These are phyloP conservation scores for Typhlichthys subterraneus DNA, from an alignment of 2,797 vertebrate species.

Conservation along the genomic window DNA sequence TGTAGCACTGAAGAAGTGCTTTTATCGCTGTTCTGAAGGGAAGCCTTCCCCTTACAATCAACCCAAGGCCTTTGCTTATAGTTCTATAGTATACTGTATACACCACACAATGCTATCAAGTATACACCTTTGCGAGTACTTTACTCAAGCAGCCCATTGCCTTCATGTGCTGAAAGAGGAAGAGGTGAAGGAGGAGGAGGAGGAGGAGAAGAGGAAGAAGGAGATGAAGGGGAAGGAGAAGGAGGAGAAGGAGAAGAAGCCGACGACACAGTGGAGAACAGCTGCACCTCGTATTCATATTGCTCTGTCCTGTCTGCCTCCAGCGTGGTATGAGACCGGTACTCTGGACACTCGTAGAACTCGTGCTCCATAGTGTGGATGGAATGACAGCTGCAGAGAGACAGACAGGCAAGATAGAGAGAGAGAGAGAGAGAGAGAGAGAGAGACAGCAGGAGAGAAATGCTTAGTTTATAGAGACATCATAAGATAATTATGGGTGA, in stretches of 20 bases:
- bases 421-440: background rate
- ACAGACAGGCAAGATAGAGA: background rate
- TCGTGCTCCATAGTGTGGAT: conserved; percentile 93
- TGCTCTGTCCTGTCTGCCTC: conserved; percentile 89
- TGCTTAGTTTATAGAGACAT: background rate
- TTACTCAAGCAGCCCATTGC: too few relatives aligned
- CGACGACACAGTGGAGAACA: background rate
- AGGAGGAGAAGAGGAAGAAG: background rate
- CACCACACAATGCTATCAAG: too few relatives aligned
- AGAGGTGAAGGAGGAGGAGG: background rate
- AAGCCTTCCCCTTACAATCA: too few relatives aligned
- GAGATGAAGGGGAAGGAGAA: background rate
- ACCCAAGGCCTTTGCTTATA: too few relatives aligned
- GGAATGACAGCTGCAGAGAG: conserved; percentile 86
- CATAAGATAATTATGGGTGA: too few relatives aligned
- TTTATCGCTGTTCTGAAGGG: too few relatives aligned
- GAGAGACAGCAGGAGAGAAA: background rate
- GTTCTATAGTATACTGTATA: too few relatives aligned
- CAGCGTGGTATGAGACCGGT: conserved; percentile 84
- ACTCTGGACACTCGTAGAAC: conserved; percentile 93
- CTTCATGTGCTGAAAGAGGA: background rate
- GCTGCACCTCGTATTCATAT: conserved; percentile 90
- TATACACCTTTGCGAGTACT: too few relatives aligned
- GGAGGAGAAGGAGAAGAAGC: background rate
- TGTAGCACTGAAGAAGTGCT: too few relatives aligned